These are phyloP conservation scores for Odocoileus hemionus DNA, from an alignment of 2,113 vertebrate genomes.

Conservation along the genomic window DNA sequence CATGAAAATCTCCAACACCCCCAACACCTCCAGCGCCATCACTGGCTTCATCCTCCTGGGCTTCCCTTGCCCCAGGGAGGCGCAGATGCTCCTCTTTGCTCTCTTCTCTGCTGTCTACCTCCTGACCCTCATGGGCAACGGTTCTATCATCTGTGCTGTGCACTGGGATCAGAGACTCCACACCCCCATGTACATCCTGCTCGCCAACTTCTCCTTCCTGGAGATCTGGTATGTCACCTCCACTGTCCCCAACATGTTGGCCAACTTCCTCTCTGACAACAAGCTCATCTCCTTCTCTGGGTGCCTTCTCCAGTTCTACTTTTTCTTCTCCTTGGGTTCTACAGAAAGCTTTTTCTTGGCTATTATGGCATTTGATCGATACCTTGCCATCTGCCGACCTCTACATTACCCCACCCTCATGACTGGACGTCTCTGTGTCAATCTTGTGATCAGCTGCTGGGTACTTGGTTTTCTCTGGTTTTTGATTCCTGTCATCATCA, in stretches of 20 bases:
- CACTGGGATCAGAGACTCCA: not conserved
- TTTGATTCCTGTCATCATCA: conserved; percentile 50
- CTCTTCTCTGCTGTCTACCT: not conserved
- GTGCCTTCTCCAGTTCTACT: not conserved
- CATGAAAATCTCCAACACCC: conserved; percentile 30
- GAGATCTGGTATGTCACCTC: not conserved
- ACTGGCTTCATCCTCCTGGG: conserved; percentile 64
- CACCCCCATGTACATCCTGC: not conserved
- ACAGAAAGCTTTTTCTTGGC: not conserved
- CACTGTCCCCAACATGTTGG: not conserved
- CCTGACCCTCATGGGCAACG: not conserved
- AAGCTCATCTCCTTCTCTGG: not conserved
- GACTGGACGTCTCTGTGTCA: conserved; percentile 5
- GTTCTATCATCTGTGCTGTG: not conserved
- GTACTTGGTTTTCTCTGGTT: conserved; percentile 65
- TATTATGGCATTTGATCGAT: not conserved
- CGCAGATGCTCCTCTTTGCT: not conserved
- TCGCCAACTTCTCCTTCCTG: not conserved
- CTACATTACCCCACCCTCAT: conserved; percentile 55
- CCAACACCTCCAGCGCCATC: not conserved
- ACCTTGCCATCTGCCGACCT: conserved; percentile 72
- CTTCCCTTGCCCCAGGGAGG: conserved; percentile 19
- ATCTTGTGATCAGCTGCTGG: conserved; percentile 60
- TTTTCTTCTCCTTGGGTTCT: not conserved
- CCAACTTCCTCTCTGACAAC: not conserved